phyloP scores from a whole-genome alignment of 2,797 vertebrate genomes.

The Pristis pectinata region DNA sequence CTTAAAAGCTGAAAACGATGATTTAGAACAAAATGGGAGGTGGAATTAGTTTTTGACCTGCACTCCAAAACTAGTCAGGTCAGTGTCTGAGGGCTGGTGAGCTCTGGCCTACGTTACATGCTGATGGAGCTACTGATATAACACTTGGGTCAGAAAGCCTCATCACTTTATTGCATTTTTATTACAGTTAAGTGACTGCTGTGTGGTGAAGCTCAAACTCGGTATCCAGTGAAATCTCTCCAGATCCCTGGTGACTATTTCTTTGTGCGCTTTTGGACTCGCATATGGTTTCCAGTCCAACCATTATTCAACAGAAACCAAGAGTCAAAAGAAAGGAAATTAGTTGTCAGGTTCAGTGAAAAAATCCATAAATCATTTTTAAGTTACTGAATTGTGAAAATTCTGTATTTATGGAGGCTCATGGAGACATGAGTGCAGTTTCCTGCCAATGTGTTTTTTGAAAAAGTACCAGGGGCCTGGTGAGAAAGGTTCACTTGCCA shows the following conservation, averaged over 20 bases:
- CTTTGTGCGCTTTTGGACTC: not conserved
- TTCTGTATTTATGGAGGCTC: not conserved
- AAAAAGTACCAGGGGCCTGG: not conserved
- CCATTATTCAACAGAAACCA: conserved; percentile 7
- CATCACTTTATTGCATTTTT: not conserved
- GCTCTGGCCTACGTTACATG: not conserved
- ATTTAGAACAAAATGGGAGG: not conserved
- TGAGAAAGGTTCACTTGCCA: not conserved
- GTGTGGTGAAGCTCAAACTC: not conserved
- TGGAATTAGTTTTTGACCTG: not conserved
- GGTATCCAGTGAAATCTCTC: not conserved
- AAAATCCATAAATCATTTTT: conserved; percentile 25
- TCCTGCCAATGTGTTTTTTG: not conserved
- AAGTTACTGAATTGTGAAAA: conserved; percentile 28
- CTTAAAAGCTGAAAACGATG: not conserved
- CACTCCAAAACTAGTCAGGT: not conserved
- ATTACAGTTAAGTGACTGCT: not conserved
- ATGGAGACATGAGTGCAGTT: not conserved
- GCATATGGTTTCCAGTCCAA: not conserved
- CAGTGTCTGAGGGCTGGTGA: not conserved
- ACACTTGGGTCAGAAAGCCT: not conserved
- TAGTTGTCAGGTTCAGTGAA: conserved; percentile 19
- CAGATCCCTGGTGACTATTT: conserved; percentile 4
- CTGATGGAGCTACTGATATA: not conserved
- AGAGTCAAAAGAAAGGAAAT: conserved; percentile 18